Evolutionary conservation across 2,797 vertebrate genomes (phyloP), one percentile per base, ranked within the genome.

Genomic region (Sciurus vulgaris): DNA sequence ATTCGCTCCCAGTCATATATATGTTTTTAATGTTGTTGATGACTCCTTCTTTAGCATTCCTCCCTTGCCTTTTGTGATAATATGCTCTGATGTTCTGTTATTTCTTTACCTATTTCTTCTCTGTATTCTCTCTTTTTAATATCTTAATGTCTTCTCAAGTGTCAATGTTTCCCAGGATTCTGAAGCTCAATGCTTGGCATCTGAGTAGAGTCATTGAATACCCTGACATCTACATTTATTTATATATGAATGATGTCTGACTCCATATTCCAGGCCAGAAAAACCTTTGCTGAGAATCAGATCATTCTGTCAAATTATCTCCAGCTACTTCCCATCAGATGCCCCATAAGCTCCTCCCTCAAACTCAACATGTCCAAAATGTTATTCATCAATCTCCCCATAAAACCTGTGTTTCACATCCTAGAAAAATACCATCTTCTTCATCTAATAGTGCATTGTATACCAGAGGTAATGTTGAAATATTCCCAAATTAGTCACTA

Each of bases 191-290:
- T 59, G 76, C n/a, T 47, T 88, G 51, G 79, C 30, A 93, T 20
- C 35, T 59, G 12, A 65, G 28, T 44, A 81, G 86, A 54, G 33
- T 89, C 38, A 49, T 5, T 74, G 28, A 61, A 47, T 76, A 63
- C 51, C 4, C 44, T 96, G 44, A 24, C 15, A 73, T 97, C 12
- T 91, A 35, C 12, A 47, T 72, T 78, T 85, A 54, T 79, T 93
- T 79, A 56, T 28, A 61, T 10, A 69, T 4, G n/a, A 69, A 73
- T 14, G 35, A 82, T 79, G 26, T 22, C 41, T 81, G 54, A 83
- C 5, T 86, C 12, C 24, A 67, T 24, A 73, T 13, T 56, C 11
- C 1, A 79, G 70, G 35, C 6, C 33, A 93, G 65, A 5, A 89
- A 38, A 83, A 63, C n/a, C 22, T 84, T 85, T 70, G 14, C 12